A percentile compares a stretch with the other conserved stretches of the same genome.
phyloP scores from a whole-genome alignment of 1,140 invertebrate species.

The Sweltsa coloradensis region DNA sequence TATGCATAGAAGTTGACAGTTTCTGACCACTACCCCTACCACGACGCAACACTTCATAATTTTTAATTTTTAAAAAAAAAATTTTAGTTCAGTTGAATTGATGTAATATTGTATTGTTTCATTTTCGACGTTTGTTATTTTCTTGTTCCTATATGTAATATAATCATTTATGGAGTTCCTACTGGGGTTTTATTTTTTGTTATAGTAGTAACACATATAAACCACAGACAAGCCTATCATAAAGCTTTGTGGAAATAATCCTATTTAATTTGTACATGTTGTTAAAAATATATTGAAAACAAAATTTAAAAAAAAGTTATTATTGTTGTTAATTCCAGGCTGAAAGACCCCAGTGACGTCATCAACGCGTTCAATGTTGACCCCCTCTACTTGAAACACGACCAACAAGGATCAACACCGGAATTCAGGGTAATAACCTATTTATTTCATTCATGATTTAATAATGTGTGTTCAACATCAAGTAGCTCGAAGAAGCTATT shows the following conservation, averaged over 20 bases:
- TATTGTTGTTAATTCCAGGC: conserved; percentile 31
- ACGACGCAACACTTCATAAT: too few relatives aligned
- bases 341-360: conserved; percentile 81
- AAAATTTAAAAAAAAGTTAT: not conserved
- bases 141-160: too few relatives aligned
- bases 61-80: too few relatives aligned
- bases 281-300: not conserved
- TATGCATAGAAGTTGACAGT: too few relatives aligned
- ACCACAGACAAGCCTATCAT: not conserved
- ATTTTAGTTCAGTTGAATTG: too few relatives aligned
- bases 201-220: not conserved
- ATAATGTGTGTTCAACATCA: not conserved
- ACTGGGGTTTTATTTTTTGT: too few relatives aligned
- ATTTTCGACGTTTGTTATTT: too few relatives aligned
- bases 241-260: not conserved
- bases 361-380: conserved; percentile 95
- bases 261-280: not conserved
- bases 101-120: too few relatives aligned
- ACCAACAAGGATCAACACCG: conserved; percentile 77
- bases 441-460: too few relatives aligned
- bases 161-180: too few relatives aligned
- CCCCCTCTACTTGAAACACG: conserved; percentile 85
- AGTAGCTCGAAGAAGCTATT: too few relatives aligned
- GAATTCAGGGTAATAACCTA: conserved; percentile 82
- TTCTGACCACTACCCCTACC: too few relatives aligned